These are phyloP conservation scores for Trachymyrmex cornetzi DNA, from an alignment of 1,140 invertebrate species.

Conservation along the genomic window DNA sequence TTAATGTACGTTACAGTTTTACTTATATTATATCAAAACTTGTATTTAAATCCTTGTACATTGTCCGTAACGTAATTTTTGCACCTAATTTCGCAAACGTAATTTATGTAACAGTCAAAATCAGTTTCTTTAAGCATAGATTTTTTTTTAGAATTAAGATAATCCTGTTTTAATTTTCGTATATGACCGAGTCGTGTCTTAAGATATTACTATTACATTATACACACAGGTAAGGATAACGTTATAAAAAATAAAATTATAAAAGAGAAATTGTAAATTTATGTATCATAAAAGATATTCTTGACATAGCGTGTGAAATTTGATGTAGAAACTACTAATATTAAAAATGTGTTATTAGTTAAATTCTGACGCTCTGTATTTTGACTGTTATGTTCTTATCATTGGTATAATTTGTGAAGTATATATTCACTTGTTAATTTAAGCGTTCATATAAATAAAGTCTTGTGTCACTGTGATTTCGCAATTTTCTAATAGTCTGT, in stretches of 20 bases:
- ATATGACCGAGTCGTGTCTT: slow-evolving; percentile 49
- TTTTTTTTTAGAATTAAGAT: slow-evolving; percentile 42
- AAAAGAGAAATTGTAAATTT: slow-evolving; percentile 43
- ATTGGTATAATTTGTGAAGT: slow-evolving; percentile 69
- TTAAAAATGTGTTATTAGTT: slow-evolving; percentile 44
- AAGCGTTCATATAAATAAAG: slow-evolving; percentile 70
- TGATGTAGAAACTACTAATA: slow-evolving; percentile 22
- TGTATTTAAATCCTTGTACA: slow-evolving; percentile 60
- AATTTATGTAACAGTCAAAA: slow-evolving; percentile 75
- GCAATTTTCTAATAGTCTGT: slow-evolving; percentile 75
- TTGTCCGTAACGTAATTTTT: slow-evolving; percentile 61
- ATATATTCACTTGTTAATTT: slow-evolving; percentile 72
- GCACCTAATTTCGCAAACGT: slow-evolving; percentile 64
- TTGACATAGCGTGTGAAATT: slow-evolving; percentile 54
- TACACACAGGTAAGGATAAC: slow-evolving; percentile 52
- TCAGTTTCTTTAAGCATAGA: slow-evolving; percentile 58
- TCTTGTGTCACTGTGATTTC: slow-evolving; percentile 77
- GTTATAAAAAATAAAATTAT: slow-evolving; percentile 46
- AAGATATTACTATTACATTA: slow-evolving; percentile 56
- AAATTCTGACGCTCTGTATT: slow-evolving; percentile 61
- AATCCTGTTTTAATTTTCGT: slow-evolving; percentile 44
- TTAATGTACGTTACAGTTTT: slow-evolving; percentile 61
- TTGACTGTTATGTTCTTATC: slow-evolving; percentile 75
- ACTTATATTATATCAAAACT: slow-evolving; percentile 49
- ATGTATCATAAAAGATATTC: slow-evolving; percentile 55